Percentiles rank a stretch among this genome's conserved stretches.
phyloP scores from a whole-genome alignment of 92 coral and sea anemone species.

The Bergia puertoricense region DNA sequence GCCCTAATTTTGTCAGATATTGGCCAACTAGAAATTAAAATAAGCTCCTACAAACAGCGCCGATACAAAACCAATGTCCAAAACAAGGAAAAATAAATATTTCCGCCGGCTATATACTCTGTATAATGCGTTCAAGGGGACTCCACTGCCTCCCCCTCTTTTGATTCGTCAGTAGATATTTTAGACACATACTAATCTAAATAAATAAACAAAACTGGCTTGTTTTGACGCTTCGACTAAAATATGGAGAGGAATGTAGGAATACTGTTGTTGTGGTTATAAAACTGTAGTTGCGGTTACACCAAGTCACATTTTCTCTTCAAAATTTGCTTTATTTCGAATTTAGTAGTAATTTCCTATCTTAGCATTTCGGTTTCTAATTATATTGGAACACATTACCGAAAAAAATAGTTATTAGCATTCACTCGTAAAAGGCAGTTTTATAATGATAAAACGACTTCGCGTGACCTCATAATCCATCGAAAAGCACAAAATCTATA shows the following conservation, averaged over 20 bases:
- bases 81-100: not conserved
- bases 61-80: not conserved
- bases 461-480: not conserved
- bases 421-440: not conserved
- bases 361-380: not conserved
- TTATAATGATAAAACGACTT: not conserved
- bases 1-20: not conserved
- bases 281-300: not conserved
- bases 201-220: constrained; percentile 1
- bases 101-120: not conserved
- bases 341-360: not conserved
- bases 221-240: not conserved
- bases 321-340: not conserved
- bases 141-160: not conserved
- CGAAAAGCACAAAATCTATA: not conserved
- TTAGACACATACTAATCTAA: not conserved
- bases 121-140: not conserved
- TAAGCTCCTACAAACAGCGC: not conserved
- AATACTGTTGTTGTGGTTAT: not conserved
- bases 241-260: not conserved
- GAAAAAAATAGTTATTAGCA: not conserved
- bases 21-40: not conserved
- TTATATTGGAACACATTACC: not conserved
- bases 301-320: not conserved
- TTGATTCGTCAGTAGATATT: not conserved